These are phyloP conservation scores for Leuciscus idus DNA, from an alignment of 2,113 vertebrate genomes.

Conservation along the genomic window DNA sequence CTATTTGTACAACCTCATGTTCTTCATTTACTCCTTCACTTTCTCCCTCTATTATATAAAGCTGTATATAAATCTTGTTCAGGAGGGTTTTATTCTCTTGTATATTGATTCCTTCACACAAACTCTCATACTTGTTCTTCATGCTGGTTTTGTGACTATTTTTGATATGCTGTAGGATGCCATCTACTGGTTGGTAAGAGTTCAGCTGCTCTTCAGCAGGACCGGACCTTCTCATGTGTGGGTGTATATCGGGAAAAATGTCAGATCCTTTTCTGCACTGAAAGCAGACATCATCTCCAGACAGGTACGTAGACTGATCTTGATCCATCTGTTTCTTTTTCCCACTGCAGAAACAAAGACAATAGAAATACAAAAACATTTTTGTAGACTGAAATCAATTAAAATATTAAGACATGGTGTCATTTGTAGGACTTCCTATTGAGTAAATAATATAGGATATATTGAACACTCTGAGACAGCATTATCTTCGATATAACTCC, in stretches of 20 bases:
- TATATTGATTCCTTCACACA: slow-evolving; percentile 17
- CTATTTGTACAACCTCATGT: slow-evolving; percentile 32
- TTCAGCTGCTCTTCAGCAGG: not conserved
- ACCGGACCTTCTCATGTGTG: not conserved
- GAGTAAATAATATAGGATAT: not conserved
- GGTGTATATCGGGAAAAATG: not conserved
- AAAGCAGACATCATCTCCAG: not conserved
- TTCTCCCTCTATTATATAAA: slow-evolving; percentile 35
- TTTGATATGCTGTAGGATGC: not conserved
- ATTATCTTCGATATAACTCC: no score
- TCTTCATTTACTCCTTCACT: slow-evolving; percentile 27
- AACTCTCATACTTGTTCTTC: slow-evolving; percentile 19
- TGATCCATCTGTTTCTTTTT: not conserved
- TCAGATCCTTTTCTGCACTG: not conserved
- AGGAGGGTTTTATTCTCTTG: slow-evolving; percentile 13
- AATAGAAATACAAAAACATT: no score
- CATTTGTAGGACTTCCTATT: not conserved
- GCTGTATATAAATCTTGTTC: slow-evolving; percentile 19
- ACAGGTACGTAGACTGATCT: not conserved
- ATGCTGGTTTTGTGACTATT: slow-evolving; percentile 25
- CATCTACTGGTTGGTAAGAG: slow-evolving; percentile 4
- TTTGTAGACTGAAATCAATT: not conserved
- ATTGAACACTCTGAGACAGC: no score
- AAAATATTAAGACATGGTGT: not conserved
- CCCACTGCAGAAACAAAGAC: not conserved